Percentiles rank a stretch among this genome's conserved stretches.
phyloP scores from a whole-genome alignment of 2,888 invertebrate genomes.

The Dromius quadrimaculatus region DNA sequence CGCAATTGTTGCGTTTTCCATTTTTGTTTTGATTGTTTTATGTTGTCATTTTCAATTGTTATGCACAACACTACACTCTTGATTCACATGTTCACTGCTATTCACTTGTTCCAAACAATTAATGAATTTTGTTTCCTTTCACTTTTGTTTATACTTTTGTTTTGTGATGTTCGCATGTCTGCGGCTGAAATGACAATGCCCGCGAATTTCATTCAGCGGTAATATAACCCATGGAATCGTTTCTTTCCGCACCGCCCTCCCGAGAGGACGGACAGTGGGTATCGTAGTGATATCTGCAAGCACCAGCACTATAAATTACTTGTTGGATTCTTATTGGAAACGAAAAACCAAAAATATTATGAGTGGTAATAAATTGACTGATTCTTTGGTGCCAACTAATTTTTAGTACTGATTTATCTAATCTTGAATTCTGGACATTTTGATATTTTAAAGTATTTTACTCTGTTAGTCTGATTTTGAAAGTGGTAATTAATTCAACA shows the following conservation, averaged over 20 bases:
- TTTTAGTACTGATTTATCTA: too few species aligned
- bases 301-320: neutral
- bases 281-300: slow-evolving; percentile 9
- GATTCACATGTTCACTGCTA: slow-evolving; percentile 6
- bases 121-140: slow-evolving; percentile 4
- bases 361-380: too few species aligned
- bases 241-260: neutral
- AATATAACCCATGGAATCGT: neutral
- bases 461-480: too few species aligned
- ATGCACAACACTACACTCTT: slow-evolving; percentile 25
- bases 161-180: neutral
- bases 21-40: slow-evolving; percentile 17
- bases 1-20: slow-evolving; percentile 11
- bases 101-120: slow-evolving; percentile 2
- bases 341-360: too few species aligned
- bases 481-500: too few species aligned
- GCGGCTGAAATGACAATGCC: slow-evolving; percentile 32
- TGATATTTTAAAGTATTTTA: too few species aligned
- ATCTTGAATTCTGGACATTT: too few species aligned
- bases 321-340: neutral
- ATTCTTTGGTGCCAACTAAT: too few species aligned
- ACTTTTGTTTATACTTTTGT: slow-evolving; percentile 4
- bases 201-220: slow-evolving; percentile 13
- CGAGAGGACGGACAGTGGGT: neutral
- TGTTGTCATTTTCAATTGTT: slow-evolving; percentile 9